Conservation (phyloP, 2,888 invertebrate species). For the Petrolisthes cinctipes region DNA sequence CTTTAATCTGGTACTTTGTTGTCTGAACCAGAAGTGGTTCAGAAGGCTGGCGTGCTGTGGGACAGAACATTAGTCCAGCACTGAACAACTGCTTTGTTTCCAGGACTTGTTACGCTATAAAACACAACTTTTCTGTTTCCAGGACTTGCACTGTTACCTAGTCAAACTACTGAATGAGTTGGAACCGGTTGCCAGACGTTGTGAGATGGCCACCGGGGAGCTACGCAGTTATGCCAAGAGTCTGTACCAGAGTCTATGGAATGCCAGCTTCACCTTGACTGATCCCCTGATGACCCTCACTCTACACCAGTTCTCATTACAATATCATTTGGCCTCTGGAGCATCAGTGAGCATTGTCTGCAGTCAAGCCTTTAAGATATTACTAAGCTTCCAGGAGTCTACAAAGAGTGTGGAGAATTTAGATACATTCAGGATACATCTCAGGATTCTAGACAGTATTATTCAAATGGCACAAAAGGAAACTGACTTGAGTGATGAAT, state of each 20-base stretch:
- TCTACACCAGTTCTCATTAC: conserved; percentile 38
- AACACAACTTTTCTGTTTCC: conserved; percentile 3
- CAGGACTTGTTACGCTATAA: too few species aligned
- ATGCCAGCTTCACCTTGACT: conserved; percentile 34
- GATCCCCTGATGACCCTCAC: conserved; percentile 33
- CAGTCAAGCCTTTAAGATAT: conserved; percentile 14
- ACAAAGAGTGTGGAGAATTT: conserved; percentile 23
- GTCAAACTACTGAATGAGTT: neutral
- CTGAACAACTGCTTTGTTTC: too few species aligned
- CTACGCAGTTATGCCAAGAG: conserved; percentile 35
- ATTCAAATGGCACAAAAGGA: neutral
- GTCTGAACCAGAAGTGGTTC: too few species aligned
- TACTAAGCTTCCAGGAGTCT: conserved; percentile 19
- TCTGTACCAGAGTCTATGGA: conserved; percentile 48
- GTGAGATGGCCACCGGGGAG: conserved; percentile 41
- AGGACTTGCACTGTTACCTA: conserved; percentile 45
- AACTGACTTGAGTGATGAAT: conserved; percentile 9
- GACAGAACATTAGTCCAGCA: too few species aligned
- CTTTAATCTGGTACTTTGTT: too few species aligned
- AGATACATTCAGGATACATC: conserved; percentile 21
- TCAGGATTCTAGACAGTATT: conserved; percentile 9
- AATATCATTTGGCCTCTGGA: conserved; percentile 27
- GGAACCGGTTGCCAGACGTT: conserved; percentile 18
- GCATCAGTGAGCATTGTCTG: conserved; percentile 24
- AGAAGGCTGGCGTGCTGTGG: too few species aligned